phyloP scores from a whole-genome alignment of 2,113 vertebrate species.

The Lynx canadensis region DNA sequence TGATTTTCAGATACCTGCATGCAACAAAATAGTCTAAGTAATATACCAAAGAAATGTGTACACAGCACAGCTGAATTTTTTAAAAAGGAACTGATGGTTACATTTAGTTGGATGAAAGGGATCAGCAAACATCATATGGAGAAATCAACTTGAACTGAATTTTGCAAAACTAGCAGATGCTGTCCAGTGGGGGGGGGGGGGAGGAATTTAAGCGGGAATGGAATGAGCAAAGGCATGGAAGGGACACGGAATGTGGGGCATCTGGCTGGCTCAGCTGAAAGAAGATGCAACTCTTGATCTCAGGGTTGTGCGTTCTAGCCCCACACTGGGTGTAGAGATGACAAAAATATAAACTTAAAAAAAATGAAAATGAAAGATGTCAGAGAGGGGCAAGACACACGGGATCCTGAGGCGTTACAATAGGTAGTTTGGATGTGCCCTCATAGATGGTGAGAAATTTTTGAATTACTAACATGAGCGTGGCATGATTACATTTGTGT shows the following conservation, averaged over 20 bases:
- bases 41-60: not conserved
- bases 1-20: not conserved
- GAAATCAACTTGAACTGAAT: not conserved
- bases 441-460: not conserved
- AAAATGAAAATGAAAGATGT: not conserved
- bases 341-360: too few relatives aligned
- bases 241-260: fast-evolving
- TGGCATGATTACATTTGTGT: not conserved
- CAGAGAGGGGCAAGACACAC: not conserved
- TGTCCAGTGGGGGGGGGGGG: not conserved
- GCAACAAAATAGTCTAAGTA: not conserved
- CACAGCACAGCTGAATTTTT: not conserved
- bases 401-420: not conserved
- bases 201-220: not conserved
- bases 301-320: too few relatives aligned
- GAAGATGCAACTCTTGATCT: too few relatives aligned
- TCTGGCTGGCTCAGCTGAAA: too few relatives aligned
- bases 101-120: not conserved
- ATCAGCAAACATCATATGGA: not conserved
- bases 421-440: not conserved
- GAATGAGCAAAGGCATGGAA: not conserved
- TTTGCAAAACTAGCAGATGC: not conserved
- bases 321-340: too few relatives aligned
- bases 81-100: not conserved
- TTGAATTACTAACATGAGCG: not conserved